Percentiles rank a stretch among this genome's conserved stretches.
These are phyloP conservation scores for Lysiphlebus fabarum DNA, from an alignment of 1,140 invertebrate species.

Conservation along the genomic window DNA sequence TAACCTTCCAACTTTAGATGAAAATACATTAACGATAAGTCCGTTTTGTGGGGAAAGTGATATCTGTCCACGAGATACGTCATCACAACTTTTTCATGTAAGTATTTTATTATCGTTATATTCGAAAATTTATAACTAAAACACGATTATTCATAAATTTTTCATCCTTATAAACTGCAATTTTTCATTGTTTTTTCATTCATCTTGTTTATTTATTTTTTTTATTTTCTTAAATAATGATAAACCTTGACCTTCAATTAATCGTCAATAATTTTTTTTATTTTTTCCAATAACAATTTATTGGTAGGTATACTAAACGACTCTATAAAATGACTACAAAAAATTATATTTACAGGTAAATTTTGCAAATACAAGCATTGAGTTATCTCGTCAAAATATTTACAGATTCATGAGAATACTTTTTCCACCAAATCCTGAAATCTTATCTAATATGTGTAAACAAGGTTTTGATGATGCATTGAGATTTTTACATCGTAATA, in stretches of 20 bases:
- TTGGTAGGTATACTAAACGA: not conserved
- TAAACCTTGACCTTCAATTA: too few relatives aligned
- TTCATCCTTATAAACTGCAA: too few relatives aligned
- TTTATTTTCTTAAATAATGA: too few relatives aligned
- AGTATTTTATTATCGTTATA: slow-evolving; percentile 42
- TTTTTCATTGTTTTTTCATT: too few relatives aligned
- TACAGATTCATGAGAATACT: slow-evolving; percentile 87
- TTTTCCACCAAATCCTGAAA: slow-evolving; percentile 90
- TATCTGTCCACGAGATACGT: slow-evolving; percentile 92
- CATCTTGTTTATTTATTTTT: too few relatives aligned
- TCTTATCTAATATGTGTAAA: slow-evolving; percentile 90
- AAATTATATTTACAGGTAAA: slow-evolving; percentile 51
- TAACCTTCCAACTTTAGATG: slow-evolving; percentile 90
- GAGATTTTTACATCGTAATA: slow-evolving; percentile 87
- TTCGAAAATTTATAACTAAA: slow-evolving; percentile 19
- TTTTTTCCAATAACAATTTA: too few relatives aligned
- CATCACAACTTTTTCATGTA: slow-evolving; percentile 80
- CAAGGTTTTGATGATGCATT: slow-evolving; percentile 97
- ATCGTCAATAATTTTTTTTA: too few relatives aligned
- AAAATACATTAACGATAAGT: slow-evolving; percentile 94
- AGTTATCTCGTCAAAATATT: slow-evolving; percentile 87
- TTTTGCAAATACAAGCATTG: slow-evolving; percentile 91
- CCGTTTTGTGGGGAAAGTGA: slow-evolving; percentile 98
- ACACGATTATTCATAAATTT: slow-evolving; percentile 3
- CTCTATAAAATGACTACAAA: not conserved